Evolutionary conservation across 1,140 invertebrate genomes (phyloP).

Genomic region (Hylaeus volcanicus): DNA sequence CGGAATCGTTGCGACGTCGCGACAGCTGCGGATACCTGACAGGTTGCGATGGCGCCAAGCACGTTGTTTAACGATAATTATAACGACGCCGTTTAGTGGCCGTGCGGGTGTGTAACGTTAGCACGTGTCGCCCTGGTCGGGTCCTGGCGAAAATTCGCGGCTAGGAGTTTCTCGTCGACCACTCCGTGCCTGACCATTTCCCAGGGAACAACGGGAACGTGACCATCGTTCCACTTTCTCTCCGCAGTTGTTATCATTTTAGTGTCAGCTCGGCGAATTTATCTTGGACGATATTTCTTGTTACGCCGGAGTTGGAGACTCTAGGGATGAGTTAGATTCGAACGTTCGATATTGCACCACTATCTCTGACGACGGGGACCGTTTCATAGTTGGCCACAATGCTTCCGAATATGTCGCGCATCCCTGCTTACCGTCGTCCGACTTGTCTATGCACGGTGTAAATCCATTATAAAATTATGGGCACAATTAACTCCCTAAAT

Average conservation of each 20-base stretch:
- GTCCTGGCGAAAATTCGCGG: not conserved
- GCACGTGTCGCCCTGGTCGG: not conserved
- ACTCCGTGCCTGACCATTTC: not conserved
- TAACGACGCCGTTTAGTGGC: slow-evolving; percentile 50
- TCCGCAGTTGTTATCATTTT: slow-evolving; percentile 28
- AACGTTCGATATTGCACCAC: slow-evolving; percentile 32
- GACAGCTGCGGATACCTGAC: slow-evolving; percentile 57
- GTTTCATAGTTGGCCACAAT: slow-evolving; percentile 15
- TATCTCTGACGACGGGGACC: slow-evolving; percentile 9
- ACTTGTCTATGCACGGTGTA: not conserved
- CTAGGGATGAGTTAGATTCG: slow-evolving; percentile 35
- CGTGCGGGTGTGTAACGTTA: slow-evolving; percentile 25
- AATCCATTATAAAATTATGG: too few relatives aligned
- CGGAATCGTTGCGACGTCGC: slow-evolving; percentile 49
- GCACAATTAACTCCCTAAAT: too few relatives aligned
- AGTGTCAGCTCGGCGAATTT: slow-evolving; percentile 15
- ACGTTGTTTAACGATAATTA: slow-evolving; percentile 62
- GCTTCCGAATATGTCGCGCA: slow-evolving; percentile 15
- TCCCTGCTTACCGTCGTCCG: slow-evolving; percentile 7
- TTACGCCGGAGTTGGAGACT: not conserved
- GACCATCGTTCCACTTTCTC: slow-evolving; percentile 19
- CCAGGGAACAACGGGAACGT: not conserved
- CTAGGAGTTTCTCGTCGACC: not conserved
- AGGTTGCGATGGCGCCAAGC: slow-evolving; percentile 54
- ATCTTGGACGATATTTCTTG: slow-evolving; percentile 29